These are phyloP conservation scores for Dynastes hyllus DNA, from an alignment of 2,888 invertebrate species.

Conservation along the genomic window DNA sequence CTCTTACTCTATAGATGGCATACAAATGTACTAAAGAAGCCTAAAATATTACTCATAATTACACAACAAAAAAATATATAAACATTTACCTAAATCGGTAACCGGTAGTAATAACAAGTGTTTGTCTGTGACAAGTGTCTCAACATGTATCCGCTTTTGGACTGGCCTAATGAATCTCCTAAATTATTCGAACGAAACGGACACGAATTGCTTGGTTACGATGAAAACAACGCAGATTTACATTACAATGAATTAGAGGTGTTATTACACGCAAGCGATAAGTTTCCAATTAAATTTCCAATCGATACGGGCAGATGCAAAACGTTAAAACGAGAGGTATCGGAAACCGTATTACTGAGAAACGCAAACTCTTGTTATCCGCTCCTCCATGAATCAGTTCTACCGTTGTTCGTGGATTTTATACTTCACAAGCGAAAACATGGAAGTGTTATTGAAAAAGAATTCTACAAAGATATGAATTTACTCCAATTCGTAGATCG, in stretches of 20 bases:
- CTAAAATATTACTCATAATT: neutral
- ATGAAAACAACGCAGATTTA: neutral
- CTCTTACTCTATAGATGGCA: neutral
- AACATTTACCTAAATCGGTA: too few species aligned
- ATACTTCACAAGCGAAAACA: slow-evolving; percentile 77
- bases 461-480: slow-evolving; percentile 75
- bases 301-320: slow-evolving; percentile 66
- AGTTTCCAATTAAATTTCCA: slow-evolving; percentile 69
- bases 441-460: slow-evolving; percentile 73
- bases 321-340: slow-evolving; percentile 55
- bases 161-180: slow-evolving; percentile 37
- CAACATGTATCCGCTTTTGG: slow-evolving; percentile 42
- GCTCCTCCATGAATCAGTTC: slow-evolving; percentile 78
- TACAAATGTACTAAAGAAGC: neutral
- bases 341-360: slow-evolving; percentile 60
- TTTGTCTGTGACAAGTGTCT: too few species aligned
- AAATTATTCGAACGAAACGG: slow-evolving; percentile 24
- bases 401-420: slow-evolving; percentile 78
- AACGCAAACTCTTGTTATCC: slow-evolving; percentile 79
- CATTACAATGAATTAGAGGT: slow-evolving; percentile 56
- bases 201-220: neutral
- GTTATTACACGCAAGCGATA: slow-evolving; percentile 66
- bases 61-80: neutral
- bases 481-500: slow-evolving; percentile 75
- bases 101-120: too few species aligned